phyloP scores from a whole-genome alignment of 1,140 invertebrate genomes.

The Vanessa tameamea region DNA sequence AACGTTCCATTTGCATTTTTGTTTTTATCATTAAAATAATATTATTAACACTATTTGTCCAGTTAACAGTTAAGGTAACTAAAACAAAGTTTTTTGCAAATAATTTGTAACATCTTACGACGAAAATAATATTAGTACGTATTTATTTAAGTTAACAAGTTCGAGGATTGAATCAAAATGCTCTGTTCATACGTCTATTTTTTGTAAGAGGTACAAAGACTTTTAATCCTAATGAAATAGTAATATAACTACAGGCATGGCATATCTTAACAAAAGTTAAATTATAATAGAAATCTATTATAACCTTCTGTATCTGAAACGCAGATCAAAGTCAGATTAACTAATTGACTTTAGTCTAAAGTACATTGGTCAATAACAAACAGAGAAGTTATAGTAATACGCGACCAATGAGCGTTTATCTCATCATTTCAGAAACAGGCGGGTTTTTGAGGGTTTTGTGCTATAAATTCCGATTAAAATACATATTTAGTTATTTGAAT shows the following conservation, averaged over 20 bases:
- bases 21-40: neutral
- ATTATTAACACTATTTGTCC: constrained; percentile 1
- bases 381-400: too few species aligned
- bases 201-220: neutral
- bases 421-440: too few species aligned
- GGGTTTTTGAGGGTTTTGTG: neutral
- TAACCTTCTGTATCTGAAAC: too few species aligned
- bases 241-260: neutral
- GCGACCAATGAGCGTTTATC: too few species aligned
- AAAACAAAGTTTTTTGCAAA: neutral
- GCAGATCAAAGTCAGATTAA: too few species aligned
- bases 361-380: too few species aligned
- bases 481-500: neutral
- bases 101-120: constrained; percentile 9
- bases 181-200: neutral
- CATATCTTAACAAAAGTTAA: neutral
- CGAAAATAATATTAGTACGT: neutral
- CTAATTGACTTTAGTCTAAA: too few species aligned
- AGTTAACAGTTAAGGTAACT: constrained; percentile 12
- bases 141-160: constrained; percentile 8
- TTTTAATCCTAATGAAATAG: neutral
- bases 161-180: constrained; percentile 18
- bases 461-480: neutral
- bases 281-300: too few species aligned
- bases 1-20: neutral